Evolutionary conservation across 1,140 invertebrate species (phyloP), one percentile per base, ranked within the genome.

Genomic region (Neotoxoptera formosana): DNA sequence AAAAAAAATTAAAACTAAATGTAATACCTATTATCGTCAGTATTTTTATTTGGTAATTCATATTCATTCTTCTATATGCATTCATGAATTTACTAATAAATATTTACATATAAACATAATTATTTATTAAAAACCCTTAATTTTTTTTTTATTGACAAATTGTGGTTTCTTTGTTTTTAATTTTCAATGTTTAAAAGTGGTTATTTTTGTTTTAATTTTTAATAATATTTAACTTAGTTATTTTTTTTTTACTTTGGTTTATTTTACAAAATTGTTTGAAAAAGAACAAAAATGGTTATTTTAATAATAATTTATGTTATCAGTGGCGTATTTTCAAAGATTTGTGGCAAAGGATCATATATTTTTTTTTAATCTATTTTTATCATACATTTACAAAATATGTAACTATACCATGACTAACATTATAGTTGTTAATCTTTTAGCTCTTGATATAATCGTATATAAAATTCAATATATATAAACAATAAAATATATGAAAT

Each of bases 191-290:
- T 56, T 67, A 45, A 67, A 25, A 48, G 7, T 48, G 45, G 41
- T 92, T 84, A 25, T 84, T 84, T 84, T 92, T 84, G 48, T 92
- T 92, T 53, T 84, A 53, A 23, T 86, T 53, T 84, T 86, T 93
- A 84, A 47, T 34, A 36, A 90, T 83, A 25, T 86, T 56, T 45
- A 92, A 92, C 25, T 25, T 11, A 86, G n/a, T 56, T 93, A 51
- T 93, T 93, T 93, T 91, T 93, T 91, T 67, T 53, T 56, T 92
- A 92, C 76, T 92, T 90, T 67, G 60, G 41, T 90, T 89, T 89
- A 89, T 56, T 90, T 14, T 67, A 90, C 89, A 90, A 25, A 30
- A 90, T n/a, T 90, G 25, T 90, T 60, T 90, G 11, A 90, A 90
- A 41, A 90, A 90, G 34, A 90, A 90, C 21, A 30, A 90, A 20